Evolutionary conservation across 1,140 invertebrate species (phyloP), one percentile per base, ranked within the genome.

Genomic region (Lepidotrigona ventralis): DNA sequence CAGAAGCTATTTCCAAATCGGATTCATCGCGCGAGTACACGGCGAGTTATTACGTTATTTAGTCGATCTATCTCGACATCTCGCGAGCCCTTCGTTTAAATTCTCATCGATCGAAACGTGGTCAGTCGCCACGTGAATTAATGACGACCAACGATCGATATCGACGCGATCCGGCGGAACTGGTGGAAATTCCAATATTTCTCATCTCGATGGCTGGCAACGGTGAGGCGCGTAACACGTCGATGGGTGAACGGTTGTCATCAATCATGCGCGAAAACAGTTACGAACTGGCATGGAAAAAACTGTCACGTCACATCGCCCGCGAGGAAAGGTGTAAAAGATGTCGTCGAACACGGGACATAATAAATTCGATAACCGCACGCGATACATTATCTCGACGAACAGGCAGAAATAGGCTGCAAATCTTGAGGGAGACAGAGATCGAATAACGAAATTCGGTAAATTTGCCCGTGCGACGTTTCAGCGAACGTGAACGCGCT

Each of bases 301-400:
- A 78, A 83, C 66, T 78, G 81, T 83, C 81, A 70, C 66, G 74
- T 21, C 2, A 0, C 39, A 39, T n/a, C 0, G 6, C 29, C 29
- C 29, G 23, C 29, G 23, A 5, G 81, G 9, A 56, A 56, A 70
- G 56, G 26, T 60, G 51, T 46, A 68, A 70, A 60, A 78, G 51
- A 76, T 60, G 39, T 58, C 54, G 39, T 29, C 39, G 26, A 53
- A 5, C 63, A 39, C 23, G 23, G 66, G 39, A 70, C 70, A 33
- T 70, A 66, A 83, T 78, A 78, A 78, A 77, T 83, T 83, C 26
- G 54, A 81, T 81, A 68, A 78, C 54, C 21, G 74, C 17, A 21
- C 74, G 33, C 39, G 11, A 63, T n/a, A 21, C 21, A 60, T 69
- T 51, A 60, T 4, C 46, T 51, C 60, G 81, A 74, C n/a, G 5